These are phyloP conservation scores for Malthinus seriepunctatus DNA, from an alignment of 2,888 invertebrate genomes.

Conservation along the genomic window DNA sequence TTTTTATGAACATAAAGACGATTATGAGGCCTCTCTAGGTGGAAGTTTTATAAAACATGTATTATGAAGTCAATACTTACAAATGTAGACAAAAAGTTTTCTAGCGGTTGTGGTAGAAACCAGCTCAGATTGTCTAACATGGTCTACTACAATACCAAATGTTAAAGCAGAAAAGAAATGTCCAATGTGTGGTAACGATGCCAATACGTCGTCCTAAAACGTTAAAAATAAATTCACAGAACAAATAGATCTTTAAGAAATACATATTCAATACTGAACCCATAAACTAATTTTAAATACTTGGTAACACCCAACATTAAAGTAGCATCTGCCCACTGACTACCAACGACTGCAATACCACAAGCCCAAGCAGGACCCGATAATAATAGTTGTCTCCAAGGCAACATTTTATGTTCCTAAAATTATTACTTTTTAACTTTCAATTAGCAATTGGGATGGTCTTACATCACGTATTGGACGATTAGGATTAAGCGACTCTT, in stretches of 20 bases:
- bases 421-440: slow-evolving; percentile 1
- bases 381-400: slow-evolving; percentile 59
- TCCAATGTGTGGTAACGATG: slow-evolving; percentile 61
- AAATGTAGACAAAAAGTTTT: slow-evolving; percentile 61
- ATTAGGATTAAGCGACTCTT: slow-evolving; percentile 57
- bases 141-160: slow-evolving; percentile 62
- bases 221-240: neutral
- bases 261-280: slow-evolving; percentile 62
- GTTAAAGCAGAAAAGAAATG: slow-evolving; percentile 61
- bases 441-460: slow-evolving; percentile 2
- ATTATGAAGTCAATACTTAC: too few relatives aligned
- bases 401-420: slow-evolving; percentile 54
- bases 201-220: slow-evolving; percentile 59
- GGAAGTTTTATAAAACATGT: too few relatives aligned
- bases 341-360: slow-evolving; percentile 61
- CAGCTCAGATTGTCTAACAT: slow-evolving; percentile 58
- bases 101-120: slow-evolving; percentile 62
- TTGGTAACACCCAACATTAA: slow-evolving; percentile 62
- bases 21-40: too few relatives aligned
- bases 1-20: too few relatives aligned
- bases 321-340: slow-evolving; percentile 64
- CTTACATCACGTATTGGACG: slow-evolving; percentile 53
- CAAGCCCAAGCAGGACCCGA: slow-evolving; percentile 65
- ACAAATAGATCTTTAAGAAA: neutral
- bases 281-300: slow-evolving; percentile 62